Percentiles rank a stretch among this genome's conserved stretches.
phyloP scores from a whole-genome alignment of 2,113 vertebrate genomes.

The Silurus asotus region DNA sequence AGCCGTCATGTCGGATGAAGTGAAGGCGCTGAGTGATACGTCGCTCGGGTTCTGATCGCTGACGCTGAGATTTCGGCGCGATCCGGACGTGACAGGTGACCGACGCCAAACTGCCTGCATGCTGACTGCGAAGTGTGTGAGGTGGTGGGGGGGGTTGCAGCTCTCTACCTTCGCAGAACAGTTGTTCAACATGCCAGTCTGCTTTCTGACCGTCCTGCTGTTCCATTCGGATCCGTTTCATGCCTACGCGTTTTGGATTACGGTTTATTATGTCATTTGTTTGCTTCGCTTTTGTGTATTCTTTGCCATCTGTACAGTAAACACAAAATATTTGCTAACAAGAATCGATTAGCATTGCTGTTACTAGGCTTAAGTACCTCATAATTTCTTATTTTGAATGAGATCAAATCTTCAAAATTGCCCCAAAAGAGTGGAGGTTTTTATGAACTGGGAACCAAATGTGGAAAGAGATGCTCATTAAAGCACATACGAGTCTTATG shows the following conservation, averaged over 20 bases:
- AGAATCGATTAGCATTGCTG: background rate
- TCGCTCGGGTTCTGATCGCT: constrained; percentile 40
- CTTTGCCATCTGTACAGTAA: background rate
- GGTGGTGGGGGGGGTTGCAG: background rate
- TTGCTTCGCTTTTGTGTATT: background rate
- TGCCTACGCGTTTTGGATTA: background rate
- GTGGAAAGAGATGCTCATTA: too few relatives aligned
- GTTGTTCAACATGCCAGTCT: constrained; percentile 26
- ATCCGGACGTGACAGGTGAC: constrained; percentile 41
- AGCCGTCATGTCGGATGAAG: constrained; percentile 37
- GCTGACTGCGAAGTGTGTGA: background rate
- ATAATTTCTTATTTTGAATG: background rate
- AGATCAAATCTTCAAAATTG: too few relatives aligned
- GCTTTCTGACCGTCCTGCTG: constrained; percentile 16
- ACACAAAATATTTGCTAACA: background rate
- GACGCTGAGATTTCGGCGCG: constrained; percentile 41
- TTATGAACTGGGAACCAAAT: too few relatives aligned
- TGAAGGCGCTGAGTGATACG: constrained; percentile 39
- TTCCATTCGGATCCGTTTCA: constrained; percentile 1
- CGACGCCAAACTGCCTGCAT: constrained; percentile 32
- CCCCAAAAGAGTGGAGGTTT: too few relatives aligned
- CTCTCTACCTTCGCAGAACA: constrained; percentile 28
- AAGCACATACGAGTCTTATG: too few relatives aligned
- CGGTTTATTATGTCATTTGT: too few relatives aligned
- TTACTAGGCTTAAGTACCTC: background rate